phyloP scores from a whole-genome alignment of 2,113 vertebrate genomes.

The Spheniscus mendiculus region DNA sequence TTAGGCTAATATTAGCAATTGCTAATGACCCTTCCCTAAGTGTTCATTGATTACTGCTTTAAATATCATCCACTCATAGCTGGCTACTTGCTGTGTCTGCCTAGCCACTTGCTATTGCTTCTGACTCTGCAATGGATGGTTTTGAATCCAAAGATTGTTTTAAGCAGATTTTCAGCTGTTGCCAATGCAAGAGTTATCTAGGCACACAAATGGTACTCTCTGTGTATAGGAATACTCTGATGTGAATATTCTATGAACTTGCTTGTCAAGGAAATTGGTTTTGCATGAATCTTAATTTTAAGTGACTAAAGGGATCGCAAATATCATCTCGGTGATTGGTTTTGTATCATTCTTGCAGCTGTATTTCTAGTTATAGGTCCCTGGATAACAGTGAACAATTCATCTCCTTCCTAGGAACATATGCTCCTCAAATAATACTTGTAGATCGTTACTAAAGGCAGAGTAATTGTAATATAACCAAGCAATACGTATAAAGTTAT shows the following conservation, averaged over 20 bases:
- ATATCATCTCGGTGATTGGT: not conserved
- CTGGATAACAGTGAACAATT: conserved; percentile 39
- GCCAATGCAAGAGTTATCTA: not conserved
- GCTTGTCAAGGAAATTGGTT: conserved; percentile 20
- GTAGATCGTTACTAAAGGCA: not conserved
- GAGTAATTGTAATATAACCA: conserved; percentile 38
- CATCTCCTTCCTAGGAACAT: conserved; percentile 32
- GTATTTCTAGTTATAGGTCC: conserved; percentile 12
- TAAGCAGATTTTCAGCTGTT: not conserved
- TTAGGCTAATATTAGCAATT: not conserved
- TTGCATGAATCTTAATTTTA: conserved; percentile 41
- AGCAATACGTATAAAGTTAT: not conserved
- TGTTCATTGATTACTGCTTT: not conserved
- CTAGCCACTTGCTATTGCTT: not conserved
- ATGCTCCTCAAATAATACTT: conserved; percentile 28
- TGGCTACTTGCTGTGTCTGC: not conserved
- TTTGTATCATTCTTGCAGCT: conserved; percentile 20
- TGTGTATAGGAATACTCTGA: not conserved
- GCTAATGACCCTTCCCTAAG: not conserved
- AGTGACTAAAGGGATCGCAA: conserved; percentile 16
- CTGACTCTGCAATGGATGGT: not conserved
- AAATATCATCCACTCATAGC: not conserved
- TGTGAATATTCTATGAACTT: conserved; percentile 1
- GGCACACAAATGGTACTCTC: not conserved
- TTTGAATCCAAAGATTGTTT: not conserved